Percentiles rank a stretch among this genome's conserved stretches.
Conservation (phyloP, 2,113 vertebrate genomes). For the Antennarius striatus region DNA sequence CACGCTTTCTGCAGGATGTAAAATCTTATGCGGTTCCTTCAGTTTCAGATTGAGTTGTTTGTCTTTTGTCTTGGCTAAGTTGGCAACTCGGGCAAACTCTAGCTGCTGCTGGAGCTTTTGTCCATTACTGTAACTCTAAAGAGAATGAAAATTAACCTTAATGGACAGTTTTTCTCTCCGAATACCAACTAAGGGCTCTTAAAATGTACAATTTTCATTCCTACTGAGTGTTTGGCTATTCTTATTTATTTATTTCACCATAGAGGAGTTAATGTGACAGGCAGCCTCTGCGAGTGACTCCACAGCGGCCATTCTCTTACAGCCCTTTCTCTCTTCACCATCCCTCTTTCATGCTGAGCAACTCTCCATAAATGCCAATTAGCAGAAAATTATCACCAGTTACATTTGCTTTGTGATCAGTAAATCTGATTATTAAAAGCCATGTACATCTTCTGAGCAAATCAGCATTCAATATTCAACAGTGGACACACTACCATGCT, state of each 20-base stretch:
- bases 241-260: slow-evolving; percentile 45
- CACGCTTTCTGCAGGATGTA: not conserved
- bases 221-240: slow-evolving; percentile 35
- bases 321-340: slow-evolving; percentile 10
- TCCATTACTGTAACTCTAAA: slow-evolving; percentile 58
- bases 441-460: slow-evolving; percentile 46
- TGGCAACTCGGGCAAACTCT: slow-evolving; percentile 16
- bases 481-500: slow-evolving; percentile 32
- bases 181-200: slow-evolving; percentile 55
- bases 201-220: slow-evolving; percentile 18
- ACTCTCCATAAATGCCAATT: slow-evolving; percentile 70
- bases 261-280: slow-evolving; percentile 29
- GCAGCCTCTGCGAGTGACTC: not conserved
- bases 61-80: slow-evolving; percentile 16
- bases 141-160: slow-evolving; percentile 55
- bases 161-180: slow-evolving; percentile 49
- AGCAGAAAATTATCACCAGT: slow-evolving; percentile 66
- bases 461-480: slow-evolving; percentile 21
- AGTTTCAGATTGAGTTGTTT: slow-evolving; percentile 30
- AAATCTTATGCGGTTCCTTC: slow-evolving; percentile 24
- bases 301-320: not conserved
- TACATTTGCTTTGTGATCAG: slow-evolving; percentile 64
- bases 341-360: slow-evolving; percentile 41
- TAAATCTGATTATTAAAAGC: slow-evolving; percentile 71
- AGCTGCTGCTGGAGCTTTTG: slow-evolving; percentile 15